Conservation (phyloP, 2,888 invertebrate species). For the Tipula unca region DNA sequence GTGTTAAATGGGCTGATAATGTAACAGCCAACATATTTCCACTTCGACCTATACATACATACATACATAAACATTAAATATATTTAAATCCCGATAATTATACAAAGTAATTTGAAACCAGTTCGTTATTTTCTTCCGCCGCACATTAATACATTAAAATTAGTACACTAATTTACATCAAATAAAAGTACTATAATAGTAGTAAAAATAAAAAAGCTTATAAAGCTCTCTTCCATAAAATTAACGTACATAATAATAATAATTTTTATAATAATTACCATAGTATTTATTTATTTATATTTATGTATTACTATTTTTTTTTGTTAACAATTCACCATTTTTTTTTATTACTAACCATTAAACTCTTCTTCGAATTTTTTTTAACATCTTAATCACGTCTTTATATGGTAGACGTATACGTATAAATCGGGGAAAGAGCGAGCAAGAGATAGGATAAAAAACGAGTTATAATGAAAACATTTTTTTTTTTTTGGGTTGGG, state of each 20-base stretch:
- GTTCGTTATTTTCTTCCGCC: too few species aligned
- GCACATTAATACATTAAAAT: neutral
- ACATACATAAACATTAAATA: too few species aligned
- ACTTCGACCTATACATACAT: too few species aligned
- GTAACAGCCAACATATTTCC: too few species aligned
- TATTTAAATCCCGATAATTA: too few species aligned
- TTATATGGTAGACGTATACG: neutral
- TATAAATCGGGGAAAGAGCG: neutral
- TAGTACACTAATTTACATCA: neutral
- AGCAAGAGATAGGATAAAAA: neutral
- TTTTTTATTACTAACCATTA: neutral
- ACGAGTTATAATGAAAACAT: neutral
- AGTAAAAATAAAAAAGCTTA: neutral
- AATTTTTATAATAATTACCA: neutral
- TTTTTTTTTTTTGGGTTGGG: neutral
- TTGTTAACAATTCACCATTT: neutral
- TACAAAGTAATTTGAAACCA: too few species aligned
- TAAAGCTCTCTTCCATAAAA: neutral
- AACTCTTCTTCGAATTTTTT: neutral
- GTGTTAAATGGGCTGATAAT: too few species aligned
- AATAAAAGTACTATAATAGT: neutral
- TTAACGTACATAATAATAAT: neutral
- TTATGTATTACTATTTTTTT: neutral
- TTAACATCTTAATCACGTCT: conserved; percentile 8
- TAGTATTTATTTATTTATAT: neutral